These are phyloP conservation scores for Apis dorsata DNA, from an alignment of 1,140 invertebrate species.

Conservation along the genomic window DNA sequence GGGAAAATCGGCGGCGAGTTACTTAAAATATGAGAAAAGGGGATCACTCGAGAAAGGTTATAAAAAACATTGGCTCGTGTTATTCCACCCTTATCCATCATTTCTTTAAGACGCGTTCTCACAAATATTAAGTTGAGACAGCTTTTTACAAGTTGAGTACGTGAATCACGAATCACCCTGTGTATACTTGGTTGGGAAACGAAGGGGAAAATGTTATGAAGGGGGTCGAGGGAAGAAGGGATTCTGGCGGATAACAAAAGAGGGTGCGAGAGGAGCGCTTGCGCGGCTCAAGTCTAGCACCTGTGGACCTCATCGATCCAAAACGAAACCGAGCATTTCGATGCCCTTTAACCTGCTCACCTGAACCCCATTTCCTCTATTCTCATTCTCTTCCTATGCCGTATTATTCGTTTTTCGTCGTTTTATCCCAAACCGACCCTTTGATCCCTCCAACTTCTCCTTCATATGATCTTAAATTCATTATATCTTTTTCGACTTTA, in stretches of 20 bases:
- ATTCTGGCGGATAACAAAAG: slow-evolving; percentile 51
- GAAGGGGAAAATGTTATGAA: background rate
- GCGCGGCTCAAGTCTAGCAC: slow-evolving; percentile 62
- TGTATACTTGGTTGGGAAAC: background rate
- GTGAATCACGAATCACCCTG: slow-evolving; percentile 4
- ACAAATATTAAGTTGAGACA: slow-evolving; percentile 8
- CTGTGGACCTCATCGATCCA: slow-evolving; percentile 66
- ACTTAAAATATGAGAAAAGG: no score
- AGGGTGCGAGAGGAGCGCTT: slow-evolving; percentile 55
- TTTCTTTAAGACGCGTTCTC: background rate
- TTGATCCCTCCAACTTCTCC: background rate
- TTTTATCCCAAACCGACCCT: background rate
- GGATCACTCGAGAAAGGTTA: no score
- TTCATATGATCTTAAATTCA: background rate
- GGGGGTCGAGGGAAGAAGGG: background rate
- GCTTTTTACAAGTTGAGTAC: slow-evolving; percentile 4
- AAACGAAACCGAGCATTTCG: slow-evolving; percentile 52
- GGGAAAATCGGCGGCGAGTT: no score
- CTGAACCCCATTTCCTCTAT: slow-evolving; percentile 24
- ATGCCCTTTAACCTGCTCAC: slow-evolving; percentile 60
- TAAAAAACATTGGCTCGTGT: no score
- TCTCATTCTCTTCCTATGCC: background rate
- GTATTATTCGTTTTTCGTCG: background rate
- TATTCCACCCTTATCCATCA: background rate
- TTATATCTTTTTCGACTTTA: background rate